Percentiles rank a stretch among this genome's conserved stretches.
Conservation (phyloP, 2,797 vertebrate species). For the Oreochromis mossambicus region DNA sequence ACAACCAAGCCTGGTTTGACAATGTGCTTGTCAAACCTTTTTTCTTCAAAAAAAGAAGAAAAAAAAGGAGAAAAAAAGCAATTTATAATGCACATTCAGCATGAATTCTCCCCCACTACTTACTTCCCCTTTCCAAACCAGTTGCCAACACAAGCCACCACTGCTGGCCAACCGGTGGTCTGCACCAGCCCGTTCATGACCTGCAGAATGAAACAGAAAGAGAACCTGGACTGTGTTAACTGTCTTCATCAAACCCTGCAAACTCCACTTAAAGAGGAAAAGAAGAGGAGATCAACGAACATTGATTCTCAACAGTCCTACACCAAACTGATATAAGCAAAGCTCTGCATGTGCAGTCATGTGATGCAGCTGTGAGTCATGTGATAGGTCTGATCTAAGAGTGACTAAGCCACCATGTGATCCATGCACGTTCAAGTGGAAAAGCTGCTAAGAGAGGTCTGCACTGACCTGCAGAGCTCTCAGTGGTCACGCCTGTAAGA, state of each 20-base stretch:
- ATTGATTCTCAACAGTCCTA: background rate
- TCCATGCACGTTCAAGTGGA: background rate
- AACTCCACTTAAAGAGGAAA: background rate
- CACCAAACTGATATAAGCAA: background rate
- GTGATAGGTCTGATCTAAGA: slow-evolving; percentile 15
- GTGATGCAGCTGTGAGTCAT: slow-evolving; percentile 36
- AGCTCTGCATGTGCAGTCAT: slow-evolving; percentile 11
- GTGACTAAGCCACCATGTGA: slow-evolving; percentile 9
- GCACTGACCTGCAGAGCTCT: background rate
- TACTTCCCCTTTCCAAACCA: slow-evolving; percentile 99
- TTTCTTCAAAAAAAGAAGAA: background rate
- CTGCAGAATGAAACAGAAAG: slow-evolving; percentile 58
- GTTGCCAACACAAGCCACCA: slow-evolving; percentile 93
- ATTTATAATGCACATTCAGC: slow-evolving; percentile 42
- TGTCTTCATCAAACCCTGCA: background rate
- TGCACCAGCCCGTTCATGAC: slow-evolving; percentile 90
- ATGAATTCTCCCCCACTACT: slow-evolving; percentile 57
- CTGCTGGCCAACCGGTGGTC: slow-evolving; percentile 94
- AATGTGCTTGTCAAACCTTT: background rate
- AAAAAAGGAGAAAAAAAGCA: background rate
- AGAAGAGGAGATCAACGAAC: background rate
- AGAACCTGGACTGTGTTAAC: background rate
- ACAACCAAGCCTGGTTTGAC: background rate
- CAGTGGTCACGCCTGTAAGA: background rate
- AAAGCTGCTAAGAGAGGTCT: background rate